Evolutionary conservation across 2,113 vertebrate genomes (phyloP), one percentile per base, ranked within the genome.

Genomic region (Oceanodroma tethys): DNA sequence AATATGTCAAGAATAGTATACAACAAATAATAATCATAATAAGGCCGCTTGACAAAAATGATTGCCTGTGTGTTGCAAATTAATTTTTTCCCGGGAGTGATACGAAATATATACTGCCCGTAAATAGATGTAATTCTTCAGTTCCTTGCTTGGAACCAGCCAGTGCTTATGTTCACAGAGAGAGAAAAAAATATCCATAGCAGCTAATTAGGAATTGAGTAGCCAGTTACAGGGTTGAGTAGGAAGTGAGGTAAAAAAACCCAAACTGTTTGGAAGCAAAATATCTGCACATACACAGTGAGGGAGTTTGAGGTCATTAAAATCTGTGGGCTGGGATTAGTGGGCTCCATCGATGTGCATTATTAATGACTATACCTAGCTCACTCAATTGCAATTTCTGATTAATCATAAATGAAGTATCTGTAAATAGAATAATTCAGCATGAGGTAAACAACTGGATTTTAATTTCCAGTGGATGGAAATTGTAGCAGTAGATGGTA

Each of bases 381-480:
- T 93, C 34, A 67, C 2, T 62, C 88, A 68, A 38, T 29, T 91
- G 76, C 68, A 75, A 65, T 65, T 88, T 91, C 62, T 93, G 73
- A 75, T 85, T 95, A 89, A 95, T 79, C 85, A 76, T 48, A 96
- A 95, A 91, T 71, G 42, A 82, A 75, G 40, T 68, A 79, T 29
- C 73, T 89, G 70, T 73, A 94, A 94, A 91, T 93, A 95, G 56
- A 93, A 81, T 92, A 93, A 95, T 95, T 85, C 45, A 65, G 32
- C 40, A 93, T 56, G 45, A 82, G 78, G 26, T 82, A 92, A 94
- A 95, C 42, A 85, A 92, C 60, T 30, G 3, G 70, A 70, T 90
- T 95, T 91, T 94, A 68, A 84, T 89, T 94, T 92, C 40, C 38
- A 94, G 30, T 45, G 79, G 42, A 74, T 66, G 29, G 50, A 81